A percentile compares a stretch with the other conserved stretches of the same genome.
Evolutionary conservation across 2,113 vertebrate species (phyloP).

Genomic region (Alligator sinensis): DNA sequence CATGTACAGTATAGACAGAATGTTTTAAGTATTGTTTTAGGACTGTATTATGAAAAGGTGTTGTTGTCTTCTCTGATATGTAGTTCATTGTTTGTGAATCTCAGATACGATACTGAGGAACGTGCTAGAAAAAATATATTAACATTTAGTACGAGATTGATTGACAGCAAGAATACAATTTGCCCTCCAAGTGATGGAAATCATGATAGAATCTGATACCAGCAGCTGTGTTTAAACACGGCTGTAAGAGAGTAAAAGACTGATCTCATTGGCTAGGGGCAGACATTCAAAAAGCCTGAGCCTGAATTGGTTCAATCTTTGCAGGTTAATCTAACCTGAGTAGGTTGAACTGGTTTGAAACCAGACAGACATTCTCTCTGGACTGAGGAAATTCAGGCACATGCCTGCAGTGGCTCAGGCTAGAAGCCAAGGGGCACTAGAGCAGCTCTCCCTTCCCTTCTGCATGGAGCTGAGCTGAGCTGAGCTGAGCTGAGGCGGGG

Average conservation of each 20-base stretch:
- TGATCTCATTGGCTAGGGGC: not conserved
- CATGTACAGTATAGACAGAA: not conserved
- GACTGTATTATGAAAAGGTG: not conserved
- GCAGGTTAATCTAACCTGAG: too few species aligned
- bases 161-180: not conserved
- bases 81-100: constrained; percentile 1
- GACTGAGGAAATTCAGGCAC: too few species aligned
- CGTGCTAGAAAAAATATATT: not conserved
- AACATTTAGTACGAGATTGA: not conserved
- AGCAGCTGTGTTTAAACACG: not conserved
- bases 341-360: too few species aligned
- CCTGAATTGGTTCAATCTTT: not conserved
- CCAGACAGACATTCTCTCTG: too few species aligned
- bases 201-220: not conserved
- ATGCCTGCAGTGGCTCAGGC: too few species aligned
- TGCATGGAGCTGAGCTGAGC: too few species aligned
- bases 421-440: too few species aligned
- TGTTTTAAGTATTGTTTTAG: constrained; percentile 14
- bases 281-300: not conserved
- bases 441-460: too few species aligned
- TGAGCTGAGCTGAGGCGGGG: too few species aligned
- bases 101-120: not conserved
- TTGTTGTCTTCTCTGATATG: not conserved
- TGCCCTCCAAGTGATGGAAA: not conserved
- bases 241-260: not conserved